phyloP scores from a whole-genome alignment of 2,113 vertebrate species.

The Phrynosoma platyrhinos region DNA sequence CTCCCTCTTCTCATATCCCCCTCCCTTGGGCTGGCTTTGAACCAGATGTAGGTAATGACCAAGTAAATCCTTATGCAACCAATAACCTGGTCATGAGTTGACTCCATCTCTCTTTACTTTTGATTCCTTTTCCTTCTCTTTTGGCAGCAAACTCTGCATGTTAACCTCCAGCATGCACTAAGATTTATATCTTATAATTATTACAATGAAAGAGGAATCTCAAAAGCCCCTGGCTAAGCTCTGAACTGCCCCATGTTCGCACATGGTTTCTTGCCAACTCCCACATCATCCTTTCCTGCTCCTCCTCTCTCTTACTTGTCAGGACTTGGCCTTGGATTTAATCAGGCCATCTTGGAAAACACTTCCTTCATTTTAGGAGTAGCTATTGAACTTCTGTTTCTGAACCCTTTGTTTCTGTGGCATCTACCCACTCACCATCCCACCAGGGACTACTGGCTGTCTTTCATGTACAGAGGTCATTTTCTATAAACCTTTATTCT shows the following conservation, averaged over 20 bases:
- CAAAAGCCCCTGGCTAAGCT: slow-evolving; percentile 1
- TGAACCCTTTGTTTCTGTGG: not conserved
- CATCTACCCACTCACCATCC: not conserved
- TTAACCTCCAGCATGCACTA: not conserved
- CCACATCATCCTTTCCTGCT: slow-evolving; percentile 5
- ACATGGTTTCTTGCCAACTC: slow-evolving; percentile 7
- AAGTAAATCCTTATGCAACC: not conserved
- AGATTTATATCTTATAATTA: slow-evolving; percentile 31
- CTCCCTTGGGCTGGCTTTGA: not conserved
- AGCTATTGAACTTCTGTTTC: not conserved
- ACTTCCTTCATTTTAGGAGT: not conserved
- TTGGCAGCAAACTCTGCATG: not conserved
- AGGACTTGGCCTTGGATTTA: slow-evolving; percentile 7
- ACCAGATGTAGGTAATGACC: not conserved
- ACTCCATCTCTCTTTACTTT: not conserved
- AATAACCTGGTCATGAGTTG: not conserved
- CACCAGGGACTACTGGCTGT: not conserved
- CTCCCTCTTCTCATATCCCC: not conserved
- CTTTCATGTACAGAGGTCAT: not conserved
- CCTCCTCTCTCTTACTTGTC: not conserved
- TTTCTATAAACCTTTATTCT: not conserved
- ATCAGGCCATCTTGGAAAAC: not conserved
- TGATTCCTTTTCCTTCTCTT: not conserved
- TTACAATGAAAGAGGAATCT: slow-evolving; percentile 15
- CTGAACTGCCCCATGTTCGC: slow-evolving; percentile 5